Percentiles rank a stretch among this genome's conserved stretches.
phyloP scores from a whole-genome alignment of 2,797 vertebrate genomes.

The Syncerus caffer region DNA sequence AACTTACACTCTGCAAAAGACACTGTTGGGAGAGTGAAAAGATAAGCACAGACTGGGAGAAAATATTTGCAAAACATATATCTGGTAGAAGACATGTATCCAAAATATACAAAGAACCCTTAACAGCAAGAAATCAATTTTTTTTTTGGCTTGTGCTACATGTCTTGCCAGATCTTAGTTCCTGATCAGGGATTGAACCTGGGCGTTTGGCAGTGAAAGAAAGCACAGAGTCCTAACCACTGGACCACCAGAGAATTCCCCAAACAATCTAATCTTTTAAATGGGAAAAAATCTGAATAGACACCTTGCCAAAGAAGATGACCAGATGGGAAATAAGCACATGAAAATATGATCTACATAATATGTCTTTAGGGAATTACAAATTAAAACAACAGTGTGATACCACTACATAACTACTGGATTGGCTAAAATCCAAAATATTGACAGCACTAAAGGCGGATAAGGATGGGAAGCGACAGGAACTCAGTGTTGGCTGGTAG shows the following conservation, averaged over 20 bases:
- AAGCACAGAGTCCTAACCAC: background rate
- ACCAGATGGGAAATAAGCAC: background rate
- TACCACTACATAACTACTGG: background rate
- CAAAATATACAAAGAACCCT: background rate
- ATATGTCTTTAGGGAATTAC: background rate
- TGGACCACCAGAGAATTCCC: background rate
- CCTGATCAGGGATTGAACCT: background rate
- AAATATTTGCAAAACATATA: background rate
- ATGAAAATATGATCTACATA: background rate
- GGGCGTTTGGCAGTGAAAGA: background rate
- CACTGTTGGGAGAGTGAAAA: background rate
- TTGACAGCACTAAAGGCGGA: background rate
- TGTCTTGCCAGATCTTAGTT: background rate
- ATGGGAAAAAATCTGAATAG: background rate
- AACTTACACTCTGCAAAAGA: background rate
- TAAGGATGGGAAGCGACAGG: background rate
- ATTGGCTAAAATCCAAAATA: background rate
- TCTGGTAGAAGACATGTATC: background rate
- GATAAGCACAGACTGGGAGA: background rate
- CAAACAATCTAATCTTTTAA: background rate
- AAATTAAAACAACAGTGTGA: background rate
- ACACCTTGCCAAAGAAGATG: background rate
- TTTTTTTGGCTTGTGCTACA: background rate
- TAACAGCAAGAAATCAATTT: background rate
- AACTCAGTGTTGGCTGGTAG: background rate